These are phyloP conservation scores for Lineus longissimus DNA, from an alignment of 1,140 invertebrate species.

Conservation along the genomic window DNA sequence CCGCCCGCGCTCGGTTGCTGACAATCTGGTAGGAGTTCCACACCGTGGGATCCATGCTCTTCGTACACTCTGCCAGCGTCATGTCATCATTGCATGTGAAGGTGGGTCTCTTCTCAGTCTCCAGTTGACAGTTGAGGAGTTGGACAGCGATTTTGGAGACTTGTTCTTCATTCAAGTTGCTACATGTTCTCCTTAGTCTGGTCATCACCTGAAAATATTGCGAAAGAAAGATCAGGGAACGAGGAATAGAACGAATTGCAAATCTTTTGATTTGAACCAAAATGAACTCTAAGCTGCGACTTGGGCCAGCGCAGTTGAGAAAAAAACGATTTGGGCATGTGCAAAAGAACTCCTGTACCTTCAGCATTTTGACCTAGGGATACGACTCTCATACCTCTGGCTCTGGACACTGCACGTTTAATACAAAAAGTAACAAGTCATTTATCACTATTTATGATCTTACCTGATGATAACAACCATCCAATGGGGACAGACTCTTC, in stretches of 20 bases:
- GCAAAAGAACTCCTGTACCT: too few relatives aligned
- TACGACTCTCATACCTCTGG: too few relatives aligned
- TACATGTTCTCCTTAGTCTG: slow-evolving; percentile 60
- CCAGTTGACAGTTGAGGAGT: slow-evolving; percentile 68
- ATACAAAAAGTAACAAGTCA: too few relatives aligned
- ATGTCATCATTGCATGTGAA: slow-evolving; percentile 64
- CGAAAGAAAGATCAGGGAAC: neutral
- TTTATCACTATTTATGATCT: slow-evolving; percentile 12
- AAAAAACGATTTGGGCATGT: too few relatives aligned
- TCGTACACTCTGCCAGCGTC: slow-evolving; percentile 64
- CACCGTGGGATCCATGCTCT: slow-evolving; percentile 64
- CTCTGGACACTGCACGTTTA: too few relatives aligned
- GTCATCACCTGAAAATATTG: slow-evolving; percentile 58
- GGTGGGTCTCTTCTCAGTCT: slow-evolving; percentile 61
- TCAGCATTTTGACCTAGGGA: too few relatives aligned
- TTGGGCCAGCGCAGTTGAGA: too few relatives aligned
- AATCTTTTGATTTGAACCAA: neutral
- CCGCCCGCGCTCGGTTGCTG: slow-evolving; percentile 65
- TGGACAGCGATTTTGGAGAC: slow-evolving; percentile 66
- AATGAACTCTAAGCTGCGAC: too few relatives aligned
- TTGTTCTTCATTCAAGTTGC: slow-evolving; percentile 63
- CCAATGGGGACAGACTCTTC: slow-evolving; percentile 60
- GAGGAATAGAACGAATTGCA: neutral
- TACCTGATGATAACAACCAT: slow-evolving; percentile 65
- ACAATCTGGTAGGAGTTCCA: slow-evolving; percentile 73